phyloP scores from a whole-genome alignment of 2,113 vertebrate genomes.

The Megaceryle torquata region DNA sequence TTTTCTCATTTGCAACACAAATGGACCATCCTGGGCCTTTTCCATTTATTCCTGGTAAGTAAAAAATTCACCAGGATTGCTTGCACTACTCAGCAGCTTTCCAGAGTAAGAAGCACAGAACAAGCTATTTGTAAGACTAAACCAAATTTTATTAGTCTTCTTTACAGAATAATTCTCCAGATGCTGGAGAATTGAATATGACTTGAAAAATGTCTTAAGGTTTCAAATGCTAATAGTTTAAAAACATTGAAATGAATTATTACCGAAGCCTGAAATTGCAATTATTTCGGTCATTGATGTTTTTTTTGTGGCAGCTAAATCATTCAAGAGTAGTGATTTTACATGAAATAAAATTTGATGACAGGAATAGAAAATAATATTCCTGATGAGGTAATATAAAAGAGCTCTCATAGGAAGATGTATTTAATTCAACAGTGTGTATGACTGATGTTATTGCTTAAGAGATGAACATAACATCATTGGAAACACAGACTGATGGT shows the following conservation, averaged over 20 bases:
- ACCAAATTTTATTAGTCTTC: background rate
- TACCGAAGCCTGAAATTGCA: background rate
- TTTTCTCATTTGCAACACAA: background rate
- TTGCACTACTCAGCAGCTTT: background rate
- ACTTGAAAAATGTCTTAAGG: background rate
- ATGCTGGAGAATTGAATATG: too few relatives aligned
- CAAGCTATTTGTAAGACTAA: background rate
- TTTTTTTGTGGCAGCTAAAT: background rate
- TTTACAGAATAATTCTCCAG: background rate
- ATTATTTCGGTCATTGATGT: background rate
- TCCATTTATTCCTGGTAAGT: background rate
- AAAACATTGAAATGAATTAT: background rate
- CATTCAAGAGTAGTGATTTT: background rate
- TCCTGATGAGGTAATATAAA: background rate
- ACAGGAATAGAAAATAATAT: background rate
- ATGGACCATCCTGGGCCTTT: background rate
- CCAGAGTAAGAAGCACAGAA: background rate
- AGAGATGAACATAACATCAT: background rate
- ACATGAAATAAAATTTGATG: background rate
- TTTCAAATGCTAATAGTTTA: background rate
- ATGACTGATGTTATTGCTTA: background rate
- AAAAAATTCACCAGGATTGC: background rate
- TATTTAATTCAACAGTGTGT: background rate
- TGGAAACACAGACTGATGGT: background rate
- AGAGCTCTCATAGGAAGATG: background rate